These are phyloP conservation scores for Ictalurus furcatus DNA, from an alignment of 2,113 vertebrate genomes.

Conservation along the genomic window DNA sequence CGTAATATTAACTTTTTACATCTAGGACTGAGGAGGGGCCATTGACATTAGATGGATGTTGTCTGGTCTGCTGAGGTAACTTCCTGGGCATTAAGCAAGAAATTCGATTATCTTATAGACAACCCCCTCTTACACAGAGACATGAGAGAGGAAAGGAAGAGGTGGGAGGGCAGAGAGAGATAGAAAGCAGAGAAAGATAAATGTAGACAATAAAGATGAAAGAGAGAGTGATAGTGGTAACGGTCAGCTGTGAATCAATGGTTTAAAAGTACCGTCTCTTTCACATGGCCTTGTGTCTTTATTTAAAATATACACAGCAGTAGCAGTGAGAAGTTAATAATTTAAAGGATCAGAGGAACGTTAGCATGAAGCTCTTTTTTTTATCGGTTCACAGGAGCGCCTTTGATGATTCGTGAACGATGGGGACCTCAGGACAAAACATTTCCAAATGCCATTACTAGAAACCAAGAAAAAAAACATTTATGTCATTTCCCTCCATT, in stretches of 20 bases:
- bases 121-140: not conserved
- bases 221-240: not conserved
- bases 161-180: not conserved
- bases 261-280: not conserved
- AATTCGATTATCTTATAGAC: conserved; percentile 36
- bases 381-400: conserved; percentile 4
- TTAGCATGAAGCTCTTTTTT: not conserved
- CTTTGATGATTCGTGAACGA: not conserved
- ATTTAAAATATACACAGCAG: conserved; percentile 15
- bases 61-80: not conserved
- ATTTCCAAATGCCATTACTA: not conserved
- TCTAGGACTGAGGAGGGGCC: not conserved
- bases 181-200: conserved; percentile 7
- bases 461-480: not conserved
- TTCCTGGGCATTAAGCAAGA: conserved; percentile 7
- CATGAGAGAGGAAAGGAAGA: not conserved
- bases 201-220: conserved; percentile 8
- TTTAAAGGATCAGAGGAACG: conserved; percentile 16
- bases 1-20: not conserved
- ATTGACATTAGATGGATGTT: not conserved
- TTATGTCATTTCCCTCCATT: not conserved
- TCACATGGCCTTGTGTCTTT: conserved; percentile 8
- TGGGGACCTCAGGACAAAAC: not conserved
- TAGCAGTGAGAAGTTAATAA: conserved; percentile 27
- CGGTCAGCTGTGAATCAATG: not conserved